phyloP scores from a whole-genome alignment of 2,797 vertebrate genomes.

The Petrocephalus schoutedeni region DNA sequence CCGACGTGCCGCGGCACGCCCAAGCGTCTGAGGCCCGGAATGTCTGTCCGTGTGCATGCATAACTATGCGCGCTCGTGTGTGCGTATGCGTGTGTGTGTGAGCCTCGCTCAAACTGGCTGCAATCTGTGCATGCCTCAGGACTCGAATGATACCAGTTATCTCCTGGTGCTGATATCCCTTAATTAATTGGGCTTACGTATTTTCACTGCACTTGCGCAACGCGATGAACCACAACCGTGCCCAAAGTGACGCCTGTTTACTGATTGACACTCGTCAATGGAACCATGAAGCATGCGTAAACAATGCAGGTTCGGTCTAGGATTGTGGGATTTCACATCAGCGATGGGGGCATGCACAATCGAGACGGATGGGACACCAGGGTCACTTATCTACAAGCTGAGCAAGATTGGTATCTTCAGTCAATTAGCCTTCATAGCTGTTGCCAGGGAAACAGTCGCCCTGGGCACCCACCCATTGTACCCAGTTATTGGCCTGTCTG shows the following conservation, averaged over 20 bases:
- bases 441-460: neutral
- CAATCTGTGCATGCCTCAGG: neutral
- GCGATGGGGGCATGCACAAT: neutral
- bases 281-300: neutral
- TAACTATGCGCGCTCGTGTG: neutral
- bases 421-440: neutral
- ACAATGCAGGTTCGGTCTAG: neutral
- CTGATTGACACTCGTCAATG: neutral
- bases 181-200: neutral
- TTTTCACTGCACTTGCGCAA: neutral
- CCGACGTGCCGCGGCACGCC: neutral
- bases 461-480: neutral
- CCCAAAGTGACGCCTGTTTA: neutral
- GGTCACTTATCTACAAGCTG: neutral
- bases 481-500: neutral
- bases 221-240: neutral
- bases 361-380: neutral
- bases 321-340: neutral
- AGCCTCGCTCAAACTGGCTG: neutral
- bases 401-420: neutral
- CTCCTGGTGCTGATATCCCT: neutral
- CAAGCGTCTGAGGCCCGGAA: neutral
- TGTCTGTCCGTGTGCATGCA: neutral
- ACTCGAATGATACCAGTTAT: neutral
- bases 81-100: neutral